Percentiles rank a stretch among this genome's conserved stretches.
phyloP scores from a whole-genome alignment of 2,797 vertebrate species.

The Ctenosaura bakeri region DNA sequence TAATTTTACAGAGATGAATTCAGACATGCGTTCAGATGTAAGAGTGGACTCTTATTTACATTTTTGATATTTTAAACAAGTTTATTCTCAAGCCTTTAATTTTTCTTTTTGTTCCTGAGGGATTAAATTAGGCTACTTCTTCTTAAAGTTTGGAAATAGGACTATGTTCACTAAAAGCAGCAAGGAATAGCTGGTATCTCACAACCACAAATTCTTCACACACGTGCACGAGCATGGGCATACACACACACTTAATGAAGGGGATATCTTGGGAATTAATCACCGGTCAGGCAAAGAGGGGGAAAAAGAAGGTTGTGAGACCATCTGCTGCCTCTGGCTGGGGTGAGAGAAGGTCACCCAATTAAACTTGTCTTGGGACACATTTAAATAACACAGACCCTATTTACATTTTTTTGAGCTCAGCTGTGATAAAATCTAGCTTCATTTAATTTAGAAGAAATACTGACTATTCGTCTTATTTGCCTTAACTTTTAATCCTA shows the following conservation, averaged over 20 bases:
- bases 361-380: conserved; percentile 6
- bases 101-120: background rate
- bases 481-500: background rate
- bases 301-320: background rate
- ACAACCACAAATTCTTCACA: background rate
- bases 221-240: too few species aligned
- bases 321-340: conserved; percentile 22
- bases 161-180: background rate
- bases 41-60: background rate
- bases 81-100: background rate
- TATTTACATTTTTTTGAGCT: conserved; percentile 21
- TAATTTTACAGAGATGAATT: background rate
- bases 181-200: background rate
- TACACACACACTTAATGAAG: background rate
- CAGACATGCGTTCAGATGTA: background rate
- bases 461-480: too few species aligned
- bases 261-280: conserved; percentile 10
- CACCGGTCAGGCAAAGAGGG: background rate
- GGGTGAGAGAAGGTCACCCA: conserved; percentile 15
- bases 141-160: conserved; percentile 6
- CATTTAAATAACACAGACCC: conserved; percentile 17
- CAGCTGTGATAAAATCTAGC: background rate
- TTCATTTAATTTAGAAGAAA: background rate
- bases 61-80: background rate
- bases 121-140: background rate